A percentile compares a stretch with the other conserved stretches of the same genome.
These are phyloP conservation scores for Diuraphis noxia DNA, from an alignment of 1,140 invertebrate genomes.

Conservation along the genomic window DNA sequence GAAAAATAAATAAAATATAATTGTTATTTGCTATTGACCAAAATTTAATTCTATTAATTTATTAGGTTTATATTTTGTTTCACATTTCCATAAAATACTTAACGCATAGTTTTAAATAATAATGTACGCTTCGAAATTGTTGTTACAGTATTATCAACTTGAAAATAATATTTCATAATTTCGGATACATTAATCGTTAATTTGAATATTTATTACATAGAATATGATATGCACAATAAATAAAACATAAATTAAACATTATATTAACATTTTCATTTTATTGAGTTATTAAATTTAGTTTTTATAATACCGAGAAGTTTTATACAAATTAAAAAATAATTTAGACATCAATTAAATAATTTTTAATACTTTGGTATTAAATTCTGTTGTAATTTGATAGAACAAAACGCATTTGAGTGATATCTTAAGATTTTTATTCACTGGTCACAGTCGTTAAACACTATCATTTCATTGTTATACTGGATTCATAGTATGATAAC, in stretches of 20 bases:
- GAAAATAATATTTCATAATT: neutral
- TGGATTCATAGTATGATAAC: neutral
- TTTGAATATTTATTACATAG: neutral
- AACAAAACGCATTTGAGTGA: neutral
- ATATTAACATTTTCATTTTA: neutral
- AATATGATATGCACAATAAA: neutral
- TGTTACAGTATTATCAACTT: neutral
- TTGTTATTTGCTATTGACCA: neutral
- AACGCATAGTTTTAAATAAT: neutral
- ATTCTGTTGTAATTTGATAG: neutral
- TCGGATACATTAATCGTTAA: neutral
- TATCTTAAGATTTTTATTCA: neutral
- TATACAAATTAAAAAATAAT: neutral
- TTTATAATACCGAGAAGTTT: neutral
- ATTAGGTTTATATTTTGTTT: neutral
- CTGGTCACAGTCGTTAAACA: constrained; percentile 26
- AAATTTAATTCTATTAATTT: neutral
- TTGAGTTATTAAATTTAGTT: neutral
- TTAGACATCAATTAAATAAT: neutral
- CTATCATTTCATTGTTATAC: neutral
- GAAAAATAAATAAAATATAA: too few species aligned
- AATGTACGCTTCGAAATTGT: neutral
- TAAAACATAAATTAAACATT: neutral
- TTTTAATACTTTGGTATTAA: neutral
- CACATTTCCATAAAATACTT: neutral